Evolutionary conservation across 1,140 invertebrate species (phyloP).

Genomic region (Drosophila baimaii): DNA sequence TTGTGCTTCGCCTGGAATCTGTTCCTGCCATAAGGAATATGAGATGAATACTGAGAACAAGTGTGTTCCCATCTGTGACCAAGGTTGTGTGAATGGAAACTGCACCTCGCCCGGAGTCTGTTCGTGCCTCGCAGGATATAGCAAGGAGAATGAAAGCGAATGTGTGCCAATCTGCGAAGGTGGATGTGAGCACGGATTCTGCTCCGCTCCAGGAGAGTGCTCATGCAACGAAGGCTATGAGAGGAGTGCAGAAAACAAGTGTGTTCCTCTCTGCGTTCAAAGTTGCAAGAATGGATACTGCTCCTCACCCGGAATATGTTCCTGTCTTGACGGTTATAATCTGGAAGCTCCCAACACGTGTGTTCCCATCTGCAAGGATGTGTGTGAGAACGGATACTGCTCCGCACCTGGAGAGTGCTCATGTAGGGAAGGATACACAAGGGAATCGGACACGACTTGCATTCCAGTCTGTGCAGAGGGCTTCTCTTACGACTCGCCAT

Average conservation of each 20-base stretch:
- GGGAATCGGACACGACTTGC: neutral
- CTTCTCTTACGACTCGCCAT: neutral
- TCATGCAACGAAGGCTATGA: conserved; percentile 12
- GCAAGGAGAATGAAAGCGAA: neutral
- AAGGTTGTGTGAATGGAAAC: conserved; percentile 14
- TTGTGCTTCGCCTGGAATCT: conserved; percentile 21
- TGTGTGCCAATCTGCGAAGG: conserved; percentile 15
- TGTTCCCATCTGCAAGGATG: conserved; percentile 2
- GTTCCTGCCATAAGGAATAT: conserved; percentile 21
- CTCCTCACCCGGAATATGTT: neutral
- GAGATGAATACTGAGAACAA: neutral
- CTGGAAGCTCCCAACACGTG: neutral
- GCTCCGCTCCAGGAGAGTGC: conserved; percentile 7
- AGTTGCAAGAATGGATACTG: conserved; percentile 20
- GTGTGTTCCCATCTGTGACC: conserved; percentile 23
- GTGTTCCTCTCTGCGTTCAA: conserved; percentile 1
- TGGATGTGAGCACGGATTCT: conserved; percentile 26
- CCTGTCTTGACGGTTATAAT: conserved; percentile 1
- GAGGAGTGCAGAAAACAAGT: conserved; percentile 1
- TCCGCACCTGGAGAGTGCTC: conserved; percentile 5
- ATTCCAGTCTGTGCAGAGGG: conserved; percentile 5
- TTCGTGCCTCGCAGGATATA: neutral
- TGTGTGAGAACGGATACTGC: conserved; percentile 22
- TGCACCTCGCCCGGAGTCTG: conserved; percentile 14
- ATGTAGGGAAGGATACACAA: neutral